These are phyloP conservation scores for Tragelaphus buxtoni DNA, from an alignment of 2,113 vertebrate genomes.

Conservation along the genomic window DNA sequence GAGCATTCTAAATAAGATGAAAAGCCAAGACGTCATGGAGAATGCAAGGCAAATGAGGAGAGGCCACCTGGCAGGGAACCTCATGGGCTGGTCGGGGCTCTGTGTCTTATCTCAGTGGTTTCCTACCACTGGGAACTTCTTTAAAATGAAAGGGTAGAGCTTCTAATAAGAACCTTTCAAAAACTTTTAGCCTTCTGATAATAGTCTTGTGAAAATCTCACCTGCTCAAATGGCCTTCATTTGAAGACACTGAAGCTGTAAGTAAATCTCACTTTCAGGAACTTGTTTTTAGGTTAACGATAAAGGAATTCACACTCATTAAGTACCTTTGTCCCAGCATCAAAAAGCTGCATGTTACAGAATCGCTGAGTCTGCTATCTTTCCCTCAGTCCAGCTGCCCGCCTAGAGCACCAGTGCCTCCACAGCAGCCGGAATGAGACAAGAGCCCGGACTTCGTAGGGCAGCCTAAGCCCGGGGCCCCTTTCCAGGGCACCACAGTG, in stretches of 20 bases:
- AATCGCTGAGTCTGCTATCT: not conserved
- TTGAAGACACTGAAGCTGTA: not conserved
- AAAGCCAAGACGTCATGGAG: not conserved
- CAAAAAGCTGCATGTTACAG: not conserved
- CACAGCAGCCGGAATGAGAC: not conserved
- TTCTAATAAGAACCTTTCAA: not conserved
- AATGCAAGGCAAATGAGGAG: not conserved
- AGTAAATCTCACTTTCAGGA: not conserved
- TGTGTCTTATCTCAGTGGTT: not conserved
- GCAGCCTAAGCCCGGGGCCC: not conserved
- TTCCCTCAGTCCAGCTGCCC: not conserved
- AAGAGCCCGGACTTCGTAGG: accelerated
- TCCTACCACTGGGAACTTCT: not conserved
- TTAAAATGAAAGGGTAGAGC: not conserved
- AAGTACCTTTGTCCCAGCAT: not conserved
- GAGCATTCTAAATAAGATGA: not conserved
- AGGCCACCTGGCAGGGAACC: not conserved
- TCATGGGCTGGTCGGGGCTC: not conserved
- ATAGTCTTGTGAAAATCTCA: not conserved
- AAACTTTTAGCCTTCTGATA: not conserved
- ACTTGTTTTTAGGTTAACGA: not conserved
- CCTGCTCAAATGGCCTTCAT: not conserved
- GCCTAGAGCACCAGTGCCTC: not conserved
- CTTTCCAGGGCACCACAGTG: not conserved
- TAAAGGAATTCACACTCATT: not conserved